Evolutionary conservation across 2,113 vertebrate genomes (phyloP), one percentile per base, ranked within the genome.

Genomic region (Ranitomeya imitator): DNA sequence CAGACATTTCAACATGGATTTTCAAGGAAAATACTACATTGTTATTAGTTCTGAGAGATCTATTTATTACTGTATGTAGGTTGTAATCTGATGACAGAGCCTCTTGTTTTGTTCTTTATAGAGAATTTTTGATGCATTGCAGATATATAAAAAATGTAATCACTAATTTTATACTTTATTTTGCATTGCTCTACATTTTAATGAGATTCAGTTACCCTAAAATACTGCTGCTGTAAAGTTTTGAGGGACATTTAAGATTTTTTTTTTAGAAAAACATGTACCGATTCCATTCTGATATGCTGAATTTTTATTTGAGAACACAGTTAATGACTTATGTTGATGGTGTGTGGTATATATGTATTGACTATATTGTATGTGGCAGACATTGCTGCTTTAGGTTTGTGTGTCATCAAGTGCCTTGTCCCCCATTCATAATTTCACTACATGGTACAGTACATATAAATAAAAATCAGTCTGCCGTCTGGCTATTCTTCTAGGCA

Each of bases 161-260:
- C 15, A 21, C n/a, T 4, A 0, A 57, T 57, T 31, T 2, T 79
- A 79, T 79, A 23, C 26, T 57, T 79, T 57, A 54, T 78, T 54
- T 78, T 9, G 19, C 18, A 21, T 76, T 81, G 1, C 14, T 31
- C 8, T 31, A 60, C 0, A 23, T 80, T 31, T 60, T 60, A 26
- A 31, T 15, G 15, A 63, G 69, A 54, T 10, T 52, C 2, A 7
- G 8, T 11, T 23, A 54, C 15, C 10, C 7, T 18, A 31, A 52
- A 85, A 74, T 85, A 85, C 83, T 85, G 83, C 83, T 85, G 83
- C 83, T 85, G 51, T 74, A 85, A 85, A 57, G 83, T 73, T 74
- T 71, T 85, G 67, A 71, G 69, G 52, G 12, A 3, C 2, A 51
- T 7, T 65, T n/a, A 45, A 5, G 6, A n/a, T 7, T 14, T 83